Conservation (phyloP, 2,797 vertebrate genomes). For the Crossoptilon crossoptilon region DNA sequence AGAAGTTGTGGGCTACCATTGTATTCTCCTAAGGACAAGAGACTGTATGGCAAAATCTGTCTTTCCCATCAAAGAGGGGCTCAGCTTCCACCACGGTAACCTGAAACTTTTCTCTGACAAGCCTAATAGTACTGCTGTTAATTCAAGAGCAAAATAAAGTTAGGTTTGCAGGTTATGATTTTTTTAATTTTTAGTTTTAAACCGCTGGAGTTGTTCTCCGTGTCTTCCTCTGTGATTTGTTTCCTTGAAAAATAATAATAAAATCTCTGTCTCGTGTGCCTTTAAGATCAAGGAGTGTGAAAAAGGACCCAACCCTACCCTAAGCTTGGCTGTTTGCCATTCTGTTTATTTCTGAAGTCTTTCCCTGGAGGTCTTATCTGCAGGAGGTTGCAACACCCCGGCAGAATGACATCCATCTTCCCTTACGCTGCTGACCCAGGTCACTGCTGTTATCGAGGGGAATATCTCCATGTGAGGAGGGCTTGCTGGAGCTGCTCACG, state of each 20-base stretch:
- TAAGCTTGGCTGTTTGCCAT: slow-evolving; percentile 33
- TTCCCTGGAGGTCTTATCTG: slow-evolving; percentile 64
- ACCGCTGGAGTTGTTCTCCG: not conserved
- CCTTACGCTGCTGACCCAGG: slow-evolving; percentile 43
- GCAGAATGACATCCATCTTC: slow-evolving; percentile 49
- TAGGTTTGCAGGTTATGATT: not conserved
- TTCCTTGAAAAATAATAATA: not conserved
- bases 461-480: slow-evolving; percentile 10
- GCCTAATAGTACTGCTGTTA: not conserved
- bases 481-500: not conserved
- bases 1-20: not conserved
- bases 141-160: slow-evolving; percentile 5
- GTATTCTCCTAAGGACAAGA: not conserved
- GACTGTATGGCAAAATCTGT: not conserved
- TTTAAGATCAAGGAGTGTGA: slow-evolving; percentile 32
- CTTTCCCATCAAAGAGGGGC: not conserved
- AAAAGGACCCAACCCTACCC: slow-evolving; percentile 15
- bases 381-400: slow-evolving; percentile 47
- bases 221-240: not conserved
- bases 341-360: slow-evolving; percentile 57
- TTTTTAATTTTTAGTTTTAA: not conserved
- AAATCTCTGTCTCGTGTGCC: not conserved
- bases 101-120: not conserved
- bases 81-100: not conserved
- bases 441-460: slow-evolving; percentile 55